These are phyloP conservation scores for Scaptomyza montana DNA, from an alignment of 1,140 invertebrate genomes.

Conservation along the genomic window DNA sequence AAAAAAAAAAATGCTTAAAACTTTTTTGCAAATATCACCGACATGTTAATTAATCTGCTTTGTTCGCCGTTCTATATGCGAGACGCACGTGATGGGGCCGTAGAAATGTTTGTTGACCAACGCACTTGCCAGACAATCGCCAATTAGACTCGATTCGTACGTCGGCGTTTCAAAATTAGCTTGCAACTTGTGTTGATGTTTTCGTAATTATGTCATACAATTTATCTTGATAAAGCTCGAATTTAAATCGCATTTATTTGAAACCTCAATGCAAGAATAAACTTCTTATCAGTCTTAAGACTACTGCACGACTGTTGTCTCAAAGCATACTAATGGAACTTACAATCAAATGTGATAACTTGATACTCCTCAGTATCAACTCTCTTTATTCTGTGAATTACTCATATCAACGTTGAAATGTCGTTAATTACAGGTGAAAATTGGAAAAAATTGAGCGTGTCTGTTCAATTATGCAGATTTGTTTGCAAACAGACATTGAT, in stretches of 20 bases:
- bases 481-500: constrained; percentile 58
- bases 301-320: neutral
- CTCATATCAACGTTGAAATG: constrained; percentile 39
- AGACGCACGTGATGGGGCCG: constrained; percentile 57
- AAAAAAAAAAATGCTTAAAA: constrained; percentile 13
- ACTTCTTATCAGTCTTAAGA: neutral
- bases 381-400: constrained; percentile 49
- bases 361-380: constrained; percentile 61
- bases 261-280: no score
- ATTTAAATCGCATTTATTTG: no score
- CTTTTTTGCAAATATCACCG: constrained; percentile 54
- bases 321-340: no score
- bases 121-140: constrained; percentile 65
- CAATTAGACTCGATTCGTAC: constrained; percentile 55
- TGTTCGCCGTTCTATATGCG: constrained; percentile 52
- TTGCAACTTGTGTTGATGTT: no score
- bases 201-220: no score
- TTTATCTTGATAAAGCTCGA: no score
- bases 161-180: constrained; percentile 1
- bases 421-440: constrained; percentile 76
- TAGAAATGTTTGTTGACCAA: constrained; percentile 67
- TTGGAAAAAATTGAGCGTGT: constrained; percentile 74
- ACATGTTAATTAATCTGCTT: constrained; percentile 74
- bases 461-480: constrained; percentile 71
- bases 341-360: constrained; percentile 41